A percentile compares a stretch with the other conserved stretches of the same genome.
Conservation (phyloP, 2,113 vertebrate genomes). For the Mus spicilegus region DNA sequence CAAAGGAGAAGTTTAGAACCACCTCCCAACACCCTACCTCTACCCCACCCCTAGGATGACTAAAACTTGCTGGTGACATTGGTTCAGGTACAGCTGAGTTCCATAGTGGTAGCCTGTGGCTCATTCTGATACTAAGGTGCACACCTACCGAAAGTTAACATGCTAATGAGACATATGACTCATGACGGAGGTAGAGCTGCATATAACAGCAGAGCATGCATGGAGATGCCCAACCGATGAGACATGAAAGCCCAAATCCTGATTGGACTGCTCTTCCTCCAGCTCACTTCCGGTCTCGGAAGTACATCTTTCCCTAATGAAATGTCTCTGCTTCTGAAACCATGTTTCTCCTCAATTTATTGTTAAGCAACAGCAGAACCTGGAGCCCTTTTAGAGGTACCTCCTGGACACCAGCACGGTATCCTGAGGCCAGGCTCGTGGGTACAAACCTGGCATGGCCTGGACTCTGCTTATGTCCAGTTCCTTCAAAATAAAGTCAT, state of each 20-base stretch:
- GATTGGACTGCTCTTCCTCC: neutral
- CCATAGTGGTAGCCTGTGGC: neutral
- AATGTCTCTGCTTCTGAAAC: neutral
- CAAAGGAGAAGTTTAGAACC: neutral
- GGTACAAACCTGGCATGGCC: neutral
- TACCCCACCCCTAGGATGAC: neutral
- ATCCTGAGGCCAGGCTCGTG: neutral
- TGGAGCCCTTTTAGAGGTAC: no score
- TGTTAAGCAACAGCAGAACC: neutral
- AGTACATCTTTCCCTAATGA: neutral
- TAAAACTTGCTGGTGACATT: neutral
- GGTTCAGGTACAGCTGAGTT: neutral
- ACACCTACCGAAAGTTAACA: neutral
- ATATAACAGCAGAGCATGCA: neutral
- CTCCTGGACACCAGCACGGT: neutral
- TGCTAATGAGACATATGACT: neutral
- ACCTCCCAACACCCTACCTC: neutral
- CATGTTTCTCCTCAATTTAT: neutral
- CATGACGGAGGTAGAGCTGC: neutral
- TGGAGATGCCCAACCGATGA: neutral
- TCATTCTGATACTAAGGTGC: neutral
- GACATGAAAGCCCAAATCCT: neutral
- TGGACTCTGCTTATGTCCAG: neutral
- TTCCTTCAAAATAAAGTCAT: conserved; percentile 11
- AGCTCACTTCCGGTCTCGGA: neutral